A percentile compares a stretch with the other conserved stretches of the same genome.
phyloP scores from a whole-genome alignment of 2,113 vertebrate species.

The Conger conger region DNA sequence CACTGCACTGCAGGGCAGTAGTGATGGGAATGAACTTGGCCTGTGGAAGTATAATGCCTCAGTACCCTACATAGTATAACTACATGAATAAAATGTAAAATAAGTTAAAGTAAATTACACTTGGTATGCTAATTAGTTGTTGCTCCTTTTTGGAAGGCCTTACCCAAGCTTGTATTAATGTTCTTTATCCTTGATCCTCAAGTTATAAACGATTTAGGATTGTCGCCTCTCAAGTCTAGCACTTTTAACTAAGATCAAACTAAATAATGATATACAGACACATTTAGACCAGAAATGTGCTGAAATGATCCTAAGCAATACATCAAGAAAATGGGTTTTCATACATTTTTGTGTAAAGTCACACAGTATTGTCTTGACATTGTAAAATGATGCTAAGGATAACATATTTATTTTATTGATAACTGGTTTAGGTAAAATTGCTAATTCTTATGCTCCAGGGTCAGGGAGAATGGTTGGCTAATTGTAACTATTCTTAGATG shows the following conservation, averaged over 20 bases:
- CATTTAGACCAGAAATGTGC: background rate
- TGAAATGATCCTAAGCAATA: background rate
- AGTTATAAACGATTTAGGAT: background rate
- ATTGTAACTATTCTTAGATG: background rate
- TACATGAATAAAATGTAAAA: background rate
- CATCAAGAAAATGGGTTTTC: background rate
- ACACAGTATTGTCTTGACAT: background rate
- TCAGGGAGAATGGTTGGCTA: background rate
- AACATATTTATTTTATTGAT: background rate
- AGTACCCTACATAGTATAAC: background rate
- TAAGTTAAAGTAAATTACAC: background rate
- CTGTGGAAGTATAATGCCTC: background rate
- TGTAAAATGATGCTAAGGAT: background rate
- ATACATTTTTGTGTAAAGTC: background rate
- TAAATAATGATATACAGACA: background rate
- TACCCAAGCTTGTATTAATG: background rate
- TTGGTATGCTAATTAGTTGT: background rate
- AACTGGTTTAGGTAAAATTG: background rate
- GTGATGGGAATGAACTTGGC: background rate
- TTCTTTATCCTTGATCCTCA: background rate
- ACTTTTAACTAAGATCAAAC: background rate
- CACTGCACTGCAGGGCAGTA: background rate
- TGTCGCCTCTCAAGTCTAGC: background rate
- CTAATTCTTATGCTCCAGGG: background rate
- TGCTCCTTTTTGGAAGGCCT: background rate